Evolutionary conservation across 2,797 vertebrate species (phyloP), one percentile per base, ranked within the genome.

Genomic region (Ptychobarbus kaznakovi): DNA sequence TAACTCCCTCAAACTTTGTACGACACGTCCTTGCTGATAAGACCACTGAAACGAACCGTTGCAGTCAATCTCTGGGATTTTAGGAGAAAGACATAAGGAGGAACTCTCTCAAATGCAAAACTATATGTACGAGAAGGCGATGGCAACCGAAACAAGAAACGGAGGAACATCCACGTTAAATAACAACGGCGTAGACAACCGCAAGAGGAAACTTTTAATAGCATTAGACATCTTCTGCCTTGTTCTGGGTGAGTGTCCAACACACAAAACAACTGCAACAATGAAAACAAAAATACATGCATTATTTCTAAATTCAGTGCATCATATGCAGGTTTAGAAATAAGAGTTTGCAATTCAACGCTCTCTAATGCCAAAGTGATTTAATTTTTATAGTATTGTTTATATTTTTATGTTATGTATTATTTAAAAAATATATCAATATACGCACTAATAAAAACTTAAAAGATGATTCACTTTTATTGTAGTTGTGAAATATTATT

Each of bases 101-200:
- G 61, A 73, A 66, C 66, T 90, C 68, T 80, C 25, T 83, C 88
- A 87, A 92, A 98, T 98, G 97, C 97, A 98, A 95, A 97, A 95
- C 93, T 98, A 97, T 95, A 96, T 97, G 94, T 99, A 98, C 96
- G 97, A 99, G 94, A 99, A 98, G 95, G 96, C 97, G 88, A 99
- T 98, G 96, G 96, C 95, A 65, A 96, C 97, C 85, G 97, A 99
- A 93, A 96, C 95, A 92, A 97, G 97, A 93, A 98, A 98, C 95
- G 97, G 97, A 91, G 97, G 97, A 92, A 96, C 92, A 92, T 95
- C 97, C 5, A 95, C 97, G 89, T 94, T 97, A 93, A 97, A 96
- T 91, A 97, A 96, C 95, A 96, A 96, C 87, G 96, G 96, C 87
- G 94, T 95, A 89, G 92, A 94, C 90, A 95, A 95, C 93, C 95